Base-by-base conservation (phyloP, 1,140 invertebrate species). In the Leptoteleia sp. region DNA sequence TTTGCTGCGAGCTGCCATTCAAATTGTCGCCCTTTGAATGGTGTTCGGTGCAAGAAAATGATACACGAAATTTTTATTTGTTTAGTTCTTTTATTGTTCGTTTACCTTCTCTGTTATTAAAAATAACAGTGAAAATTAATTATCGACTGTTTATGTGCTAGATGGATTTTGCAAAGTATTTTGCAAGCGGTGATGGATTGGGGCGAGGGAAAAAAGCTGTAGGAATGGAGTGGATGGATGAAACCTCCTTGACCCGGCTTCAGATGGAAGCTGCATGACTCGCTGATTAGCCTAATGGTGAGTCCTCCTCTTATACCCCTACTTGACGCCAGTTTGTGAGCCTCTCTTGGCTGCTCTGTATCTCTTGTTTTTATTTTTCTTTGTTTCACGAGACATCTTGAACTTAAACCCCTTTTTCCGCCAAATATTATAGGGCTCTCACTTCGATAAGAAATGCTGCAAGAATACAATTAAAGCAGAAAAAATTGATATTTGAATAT, bases 241-340 rank as follows among this genome's bases (percentile, higher is more conserved):
- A 85, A 85, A 84, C 55, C 82, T 76, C 73, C 80, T 86, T 87
- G 84, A 85, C 85, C 83, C 79, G 81, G 52, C 82, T 80, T 64
- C 47, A 61, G 81, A 83, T 78, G 77, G 85, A 80, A 71, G 80
- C 80, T 77, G 78, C 76, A 82, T 84, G 83, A 83, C 82, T 86
- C 76, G 81, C 84, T 87, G 84, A 87, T 88, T 89, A 88, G 85
- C 84, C 83, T 88, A 88, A 88, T 89, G 86, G 84, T 85, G 83
- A 86, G 81, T 81, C 76, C 83, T 85, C 79, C 82, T 84, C 82
- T 85, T 85, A 73, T 83, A 85, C 81, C 84, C 50, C 78, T 86
- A 87, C 85, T 89, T 85, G 85, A 85, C 82, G 87, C 84, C 86
- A 87, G 84, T 86, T 85, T 73, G 81, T 79, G 71, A 83, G 68